Base-by-base conservation (phyloP, 2,888 invertebrate species). In the Tetrapedia diversipes region DNA sequence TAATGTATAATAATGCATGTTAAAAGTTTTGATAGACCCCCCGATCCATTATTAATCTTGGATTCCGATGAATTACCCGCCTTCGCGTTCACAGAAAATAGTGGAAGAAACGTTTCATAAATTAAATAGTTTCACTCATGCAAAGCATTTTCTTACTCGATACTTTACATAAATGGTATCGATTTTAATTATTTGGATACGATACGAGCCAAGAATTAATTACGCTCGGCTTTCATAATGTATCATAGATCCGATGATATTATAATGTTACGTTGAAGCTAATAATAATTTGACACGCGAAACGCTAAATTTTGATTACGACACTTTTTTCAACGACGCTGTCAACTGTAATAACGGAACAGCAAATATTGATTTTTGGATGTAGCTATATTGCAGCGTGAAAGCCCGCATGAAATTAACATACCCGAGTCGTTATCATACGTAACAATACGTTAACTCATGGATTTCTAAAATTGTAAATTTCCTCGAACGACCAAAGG, bases 131-230 rank as follows among this genome's bases (percentile, higher is more conserved):
- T 69, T 39, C 49, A 39, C 22, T 4, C 14, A 2, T 4, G n/a
- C 11, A 16, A 11, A 53, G 39, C 32, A 22, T 54, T 34, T 19
- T n/a, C 11, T n/a, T n/a, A n/a, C n/a, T n/a, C n/a, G 14, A 7
- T 32, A 11, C 24, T 6, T 37, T 14, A 3, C 27, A 45, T 43
- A 37, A n/a, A 27, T 4, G 39, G n/a, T 22, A 34, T 41, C 32
- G 10, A 32, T 41, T 65, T 56, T 39, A 77, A 76, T 69, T 61
- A 70, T 41, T 66, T 47, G 45, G 57, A 24, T 49, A 67, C 57
- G 41, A 51, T 56, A 32, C 39, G 11, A 39, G 4, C 32, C 19
- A 49, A 27, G 47, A 70, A 70, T 78, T 66, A 67, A 78, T 70
- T 69, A 24, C 34, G 24, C 19, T 49, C 27, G 34, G 51, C 16